Conservation (phyloP, 2,797 vertebrate genomes). For the Myoxocephalus aenaeus region DNA sequence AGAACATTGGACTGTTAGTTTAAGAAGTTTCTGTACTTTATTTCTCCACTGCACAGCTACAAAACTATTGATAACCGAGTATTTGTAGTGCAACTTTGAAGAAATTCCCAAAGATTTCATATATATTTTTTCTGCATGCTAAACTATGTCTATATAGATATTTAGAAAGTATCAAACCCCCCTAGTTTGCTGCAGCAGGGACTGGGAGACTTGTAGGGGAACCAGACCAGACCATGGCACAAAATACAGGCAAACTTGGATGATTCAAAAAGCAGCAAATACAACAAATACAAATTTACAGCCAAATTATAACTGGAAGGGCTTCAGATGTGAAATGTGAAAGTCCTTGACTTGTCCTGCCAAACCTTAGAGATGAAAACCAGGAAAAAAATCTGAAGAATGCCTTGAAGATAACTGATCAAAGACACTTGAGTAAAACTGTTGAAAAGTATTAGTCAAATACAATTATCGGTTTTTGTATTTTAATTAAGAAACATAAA, state of each 20-base stretch:
- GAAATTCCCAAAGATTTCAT: constrained; percentile 1
- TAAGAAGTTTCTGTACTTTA: not conserved
- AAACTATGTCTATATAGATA: constrained; percentile 16
- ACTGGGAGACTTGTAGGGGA: not conserved
- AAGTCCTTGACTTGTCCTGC: constrained; percentile 45
- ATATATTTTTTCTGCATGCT: constrained; percentile 12
- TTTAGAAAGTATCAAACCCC: not conserved
- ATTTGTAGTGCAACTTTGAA: not conserved
- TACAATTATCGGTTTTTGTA: constrained; percentile 21
- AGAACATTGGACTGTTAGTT: not conserved
- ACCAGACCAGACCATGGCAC: constrained; percentile 17
- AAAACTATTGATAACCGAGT: not conserved
- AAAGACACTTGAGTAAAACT: constrained; percentile 20
- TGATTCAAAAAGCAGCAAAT: constrained; percentile 21
- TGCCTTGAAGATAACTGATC: constrained; percentile 56
- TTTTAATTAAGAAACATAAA: constrained; percentile 29
- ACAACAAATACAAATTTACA: constrained; percentile 39
- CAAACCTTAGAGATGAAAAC: constrained; percentile 44
- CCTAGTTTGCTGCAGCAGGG: not conserved
- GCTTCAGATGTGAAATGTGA: constrained; percentile 38
- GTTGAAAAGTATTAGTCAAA: constrained; percentile 5
- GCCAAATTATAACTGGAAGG: constrained; percentile 52
- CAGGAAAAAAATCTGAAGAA: constrained; percentile 43
- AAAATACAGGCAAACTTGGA: constrained; percentile 22
- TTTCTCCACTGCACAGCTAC: not conserved